Percentiles rank a stretch among this genome's conserved stretches.
Evolutionary conservation across 1,140 invertebrate species (phyloP).

Genomic region (Cecropterus lyciades): DNA sequence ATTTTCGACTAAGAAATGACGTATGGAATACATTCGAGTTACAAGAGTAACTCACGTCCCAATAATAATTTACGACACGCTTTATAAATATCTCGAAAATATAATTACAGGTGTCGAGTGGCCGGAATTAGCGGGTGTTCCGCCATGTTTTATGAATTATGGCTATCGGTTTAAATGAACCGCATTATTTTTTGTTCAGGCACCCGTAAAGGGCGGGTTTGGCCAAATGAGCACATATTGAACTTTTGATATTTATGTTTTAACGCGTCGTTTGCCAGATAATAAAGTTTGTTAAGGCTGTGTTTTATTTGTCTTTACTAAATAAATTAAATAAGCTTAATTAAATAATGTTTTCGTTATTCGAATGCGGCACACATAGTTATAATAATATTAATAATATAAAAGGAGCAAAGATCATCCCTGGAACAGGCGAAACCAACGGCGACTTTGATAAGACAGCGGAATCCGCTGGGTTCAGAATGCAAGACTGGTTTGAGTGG

Average conservation of each 20-base stretch:
- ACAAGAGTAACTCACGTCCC: conserved; percentile 34
- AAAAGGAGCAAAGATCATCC: too few species aligned
- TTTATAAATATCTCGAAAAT: conserved; percentile 68
- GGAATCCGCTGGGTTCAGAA: too few species aligned
- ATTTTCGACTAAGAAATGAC: conserved; percentile 6
- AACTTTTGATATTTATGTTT: not conserved
- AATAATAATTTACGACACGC: conserved; percentile 56
- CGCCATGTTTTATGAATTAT: conserved; percentile 48
- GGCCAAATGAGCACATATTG: conserved; percentile 12
- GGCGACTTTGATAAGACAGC: too few species aligned
- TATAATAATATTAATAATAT: too few species aligned
- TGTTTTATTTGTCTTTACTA: too few species aligned
- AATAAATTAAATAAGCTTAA: too few species aligned
- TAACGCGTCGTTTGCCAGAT: too few species aligned
- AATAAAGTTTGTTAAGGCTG: too few species aligned
- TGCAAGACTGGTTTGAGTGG: too few species aligned
- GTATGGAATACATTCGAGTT: conserved; percentile 18
- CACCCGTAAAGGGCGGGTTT: conserved; percentile 7
- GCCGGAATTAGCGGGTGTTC: conserved; percentile 43
- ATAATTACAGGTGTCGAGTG: conserved; percentile 64
- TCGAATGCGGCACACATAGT: too few species aligned
- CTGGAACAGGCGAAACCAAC: too few species aligned
- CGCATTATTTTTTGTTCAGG: conserved; percentile 38
- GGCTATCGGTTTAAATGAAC: conserved; percentile 44
- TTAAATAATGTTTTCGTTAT: too few species aligned